Evolutionary conservation across 2,113 vertebrate genomes (phyloP).

Genomic region (Arvicanthis niloticus): DNA sequence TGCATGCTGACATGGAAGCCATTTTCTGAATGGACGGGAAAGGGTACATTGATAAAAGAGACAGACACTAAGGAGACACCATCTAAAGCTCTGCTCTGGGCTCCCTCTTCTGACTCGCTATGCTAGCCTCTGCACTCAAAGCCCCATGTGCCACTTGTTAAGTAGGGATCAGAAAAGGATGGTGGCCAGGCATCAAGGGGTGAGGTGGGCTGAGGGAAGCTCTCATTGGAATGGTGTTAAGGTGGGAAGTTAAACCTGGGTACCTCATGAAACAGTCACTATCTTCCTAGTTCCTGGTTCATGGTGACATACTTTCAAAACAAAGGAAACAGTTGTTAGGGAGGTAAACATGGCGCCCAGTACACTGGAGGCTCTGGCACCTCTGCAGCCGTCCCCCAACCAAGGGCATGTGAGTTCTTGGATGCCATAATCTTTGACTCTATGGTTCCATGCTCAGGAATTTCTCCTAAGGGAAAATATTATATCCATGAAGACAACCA

Average conservation of each 20-base stretch:
- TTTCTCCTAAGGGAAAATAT: neutral
- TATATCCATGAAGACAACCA: neutral
- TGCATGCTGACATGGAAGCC: neutral
- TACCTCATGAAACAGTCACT: neutral
- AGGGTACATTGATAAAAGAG: too few species aligned
- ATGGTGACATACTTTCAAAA: neutral
- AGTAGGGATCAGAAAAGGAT: neutral
- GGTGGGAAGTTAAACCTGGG: neutral
- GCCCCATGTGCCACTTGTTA: neutral
- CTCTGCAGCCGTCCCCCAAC: accelerated
- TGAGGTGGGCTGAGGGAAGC: neutral
- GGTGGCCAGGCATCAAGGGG: accelerated
- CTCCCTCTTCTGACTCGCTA: neutral
- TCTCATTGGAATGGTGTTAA: too few species aligned
- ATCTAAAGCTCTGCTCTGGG: too few species aligned
- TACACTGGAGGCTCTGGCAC: accelerated
- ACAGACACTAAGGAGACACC: neutral
- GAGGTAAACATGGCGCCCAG: neutral
- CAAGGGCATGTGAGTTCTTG: neutral
- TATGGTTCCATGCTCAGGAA: neutral
- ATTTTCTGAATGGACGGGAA: neutral
- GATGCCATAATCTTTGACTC: neutral
- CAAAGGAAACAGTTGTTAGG: neutral
- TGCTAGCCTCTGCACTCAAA: too few species aligned
- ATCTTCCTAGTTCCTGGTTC: neutral